Percentiles rank a stretch among this genome's conserved stretches.
These are phyloP conservation scores for Peromyscus leucopus DNA, from an alignment of 2,113 vertebrate species.

Conservation along the genomic window DNA sequence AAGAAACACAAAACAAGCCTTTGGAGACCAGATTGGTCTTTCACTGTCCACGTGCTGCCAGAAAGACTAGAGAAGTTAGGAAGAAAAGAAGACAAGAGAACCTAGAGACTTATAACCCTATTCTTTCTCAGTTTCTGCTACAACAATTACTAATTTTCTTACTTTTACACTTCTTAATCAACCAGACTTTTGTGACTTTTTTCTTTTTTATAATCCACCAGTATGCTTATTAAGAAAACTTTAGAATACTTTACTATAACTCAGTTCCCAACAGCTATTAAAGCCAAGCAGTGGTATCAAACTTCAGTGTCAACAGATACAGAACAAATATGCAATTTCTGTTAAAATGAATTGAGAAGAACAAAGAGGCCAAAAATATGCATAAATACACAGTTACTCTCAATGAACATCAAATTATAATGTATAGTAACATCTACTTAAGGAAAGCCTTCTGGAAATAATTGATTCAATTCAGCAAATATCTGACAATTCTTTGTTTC, in stretches of 20 bases:
- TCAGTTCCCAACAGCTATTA: neutral
- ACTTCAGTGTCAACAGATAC: neutral
- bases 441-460: slow-evolving; percentile 39
- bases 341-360: neutral
- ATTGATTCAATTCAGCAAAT: slow-evolving; percentile 26
- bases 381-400: neutral
- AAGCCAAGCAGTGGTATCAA: neutral
- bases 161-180: slow-evolving; percentile 17
- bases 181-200: slow-evolving; percentile 27
- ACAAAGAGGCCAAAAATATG: neutral
- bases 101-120: neutral
- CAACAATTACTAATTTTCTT: neutral
- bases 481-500: slow-evolving; percentile 20
- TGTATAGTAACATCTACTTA: neutral
- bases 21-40: neutral
- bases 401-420: neutral
- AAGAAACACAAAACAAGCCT: slow-evolving; percentile 13
- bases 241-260: neutral
- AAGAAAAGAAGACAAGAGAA: neutral
- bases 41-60: neutral
- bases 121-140: neutral
- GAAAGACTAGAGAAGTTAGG: rapidly evolving
- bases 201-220: slow-evolving; percentile 28
- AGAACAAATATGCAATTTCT: neutral
- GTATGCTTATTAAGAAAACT: slow-evolving; percentile 46